Evolutionary conservation across 2,888 invertebrate species (phyloP), one percentile per base, ranked within the genome.

Genomic region (Brenthis hecate): DNA sequence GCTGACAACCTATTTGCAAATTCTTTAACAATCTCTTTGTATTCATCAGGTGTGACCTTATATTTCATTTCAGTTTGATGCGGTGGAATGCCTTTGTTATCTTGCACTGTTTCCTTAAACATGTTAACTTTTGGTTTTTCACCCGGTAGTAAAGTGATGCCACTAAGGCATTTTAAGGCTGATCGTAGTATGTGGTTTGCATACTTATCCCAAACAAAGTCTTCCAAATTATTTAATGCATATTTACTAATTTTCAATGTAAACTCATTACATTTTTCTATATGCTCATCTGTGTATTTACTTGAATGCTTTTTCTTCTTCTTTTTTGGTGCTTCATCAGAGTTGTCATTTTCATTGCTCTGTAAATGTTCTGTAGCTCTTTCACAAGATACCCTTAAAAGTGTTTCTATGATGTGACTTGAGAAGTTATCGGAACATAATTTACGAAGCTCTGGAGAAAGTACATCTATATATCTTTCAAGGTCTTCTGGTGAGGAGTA

Each of bases 191-290:
- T 94, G 78, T 96, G 96, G 86, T 95, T 97, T 0, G 96, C 97
- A 74, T 96, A 96, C 0, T 90, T 88, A 81, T 97, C 96, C 94
- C 95, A 95, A 0, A 96, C 94, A 78, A 96, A 97, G 80, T 97
- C 97, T 82, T 97, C 97, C 69, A 97, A 89, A 89, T 98, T 98
- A 83, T 98, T 98, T 0, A 97, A 85, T 28, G 96, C 91, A 85
- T 96, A 98, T 87, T 95, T 96, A 70, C 95, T 94, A 4, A 96
- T 89, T 84, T 96, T 96, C 14, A 96, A 73, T 1, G 96, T 94
- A 81, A 96, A 96, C 13, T 94, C 89, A 2, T 94, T 89, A 75
- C 95, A 96, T 56, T 87, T 91, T 48, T 89, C 78, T n/a, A 93
- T 81, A 71, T 95, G 95, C 3, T 90, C 87, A 6, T 87, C 77